Base-by-base conservation (phyloP, 1,140 invertebrate genomes). In the Meteorus sp. region DNA sequence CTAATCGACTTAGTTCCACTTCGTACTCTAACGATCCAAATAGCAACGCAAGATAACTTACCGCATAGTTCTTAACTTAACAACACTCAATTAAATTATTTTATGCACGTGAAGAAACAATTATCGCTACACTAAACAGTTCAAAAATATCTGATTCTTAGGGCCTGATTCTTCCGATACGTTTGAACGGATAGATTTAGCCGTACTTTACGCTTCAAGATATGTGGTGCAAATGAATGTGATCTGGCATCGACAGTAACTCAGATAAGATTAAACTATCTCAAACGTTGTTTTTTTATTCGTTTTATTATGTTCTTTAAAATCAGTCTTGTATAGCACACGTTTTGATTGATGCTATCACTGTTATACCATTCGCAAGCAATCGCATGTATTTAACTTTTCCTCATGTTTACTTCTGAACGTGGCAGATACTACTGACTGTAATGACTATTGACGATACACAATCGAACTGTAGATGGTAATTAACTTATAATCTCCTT, bases 231-330 rank as follows among this genome's bases (percentile, higher is more conserved):
- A 56, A 56, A 56, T 48, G 55, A 48, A 48, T 56, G 37, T 23
- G 44, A 48, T 45, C 44, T 37, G 43, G 17, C 37, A 56, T 45
- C 27, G 27, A 9, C 9, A 29, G 33, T 15, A 23, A 19, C 23
- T 13, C 15, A 51, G 56, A 58, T 58, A 58, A 58, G 56, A 58
- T 58, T 58, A 58, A 58, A 58, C 51, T 58, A 58, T 58, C 56
- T 50, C 51, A 27, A n/a, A 48, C 31, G 31, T 50, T 51, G 33
- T 50, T 37, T 43, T 44, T 41, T 43, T 43, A 55, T 22, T 31
- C 33, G 27, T 43, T 53, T 55, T 44, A 55, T 43, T 43, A 39
- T 44, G 23, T 44, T 53, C 37, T 25, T 44, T 15, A 43, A 43
- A 55, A 43, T 55, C 11, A 17, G 19, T 8, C 31, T 13, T n/a